Conservation (phyloP, 2,797 vertebrate genomes). For the Tokudaia tokunoshimensis region DNA sequence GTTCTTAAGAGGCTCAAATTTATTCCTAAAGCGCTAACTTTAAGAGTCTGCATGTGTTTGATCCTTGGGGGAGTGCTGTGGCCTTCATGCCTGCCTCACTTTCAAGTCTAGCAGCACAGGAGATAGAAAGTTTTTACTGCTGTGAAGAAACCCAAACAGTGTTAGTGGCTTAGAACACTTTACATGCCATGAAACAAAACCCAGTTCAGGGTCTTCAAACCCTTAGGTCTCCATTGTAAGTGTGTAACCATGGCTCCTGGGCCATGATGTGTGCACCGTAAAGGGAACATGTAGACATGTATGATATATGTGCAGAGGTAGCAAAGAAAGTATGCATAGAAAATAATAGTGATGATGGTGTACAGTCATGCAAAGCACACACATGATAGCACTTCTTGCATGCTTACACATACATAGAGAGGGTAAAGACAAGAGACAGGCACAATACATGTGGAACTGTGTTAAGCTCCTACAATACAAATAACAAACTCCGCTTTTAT, state of each 20-base stretch:
- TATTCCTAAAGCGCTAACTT: conserved; percentile 15
- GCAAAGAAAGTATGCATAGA: neutral
- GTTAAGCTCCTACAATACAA: rapidly evolving
- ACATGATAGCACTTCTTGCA: neutral
- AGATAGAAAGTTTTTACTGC: neutral
- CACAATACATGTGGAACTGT: neutral
- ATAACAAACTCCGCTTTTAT: neutral
- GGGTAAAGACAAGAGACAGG: neutral
- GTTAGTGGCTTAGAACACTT: neutral
- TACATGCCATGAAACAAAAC: neutral
- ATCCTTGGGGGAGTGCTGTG: neutral
- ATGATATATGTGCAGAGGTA: rapidly evolving
- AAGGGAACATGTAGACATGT: rapidly evolving
- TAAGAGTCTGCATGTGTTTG: conserved; percentile 38
- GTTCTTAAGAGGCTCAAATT: neutral
- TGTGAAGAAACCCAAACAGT: neutral
- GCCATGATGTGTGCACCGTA: too few relatives aligned
- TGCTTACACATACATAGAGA: neutral
- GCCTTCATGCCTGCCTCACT: neutral
- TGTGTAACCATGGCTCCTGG: neutral
- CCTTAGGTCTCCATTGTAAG: neutral
- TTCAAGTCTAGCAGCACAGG: neutral
- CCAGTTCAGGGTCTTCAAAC: neutral
- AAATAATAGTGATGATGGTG: neutral
- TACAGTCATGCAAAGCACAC: neutral